A percentile compares a stretch with the other conserved stretches of the same genome.
phyloP scores from a whole-genome alignment of 2,888 invertebrate species.

The Noctuana brunneofusca region DNA sequence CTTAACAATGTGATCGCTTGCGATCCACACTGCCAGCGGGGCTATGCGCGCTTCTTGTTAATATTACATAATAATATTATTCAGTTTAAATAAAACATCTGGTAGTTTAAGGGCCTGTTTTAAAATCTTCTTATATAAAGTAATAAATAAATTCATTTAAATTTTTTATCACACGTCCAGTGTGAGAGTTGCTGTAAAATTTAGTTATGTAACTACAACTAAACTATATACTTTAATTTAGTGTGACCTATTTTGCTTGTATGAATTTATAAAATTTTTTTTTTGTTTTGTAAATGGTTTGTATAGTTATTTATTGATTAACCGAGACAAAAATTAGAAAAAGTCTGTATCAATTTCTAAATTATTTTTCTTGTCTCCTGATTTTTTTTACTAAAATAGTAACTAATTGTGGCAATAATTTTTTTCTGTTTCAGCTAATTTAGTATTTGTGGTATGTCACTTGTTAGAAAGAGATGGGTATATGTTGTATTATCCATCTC shows the following conservation, averaged over 20 bases:
- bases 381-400: conserved; percentile 2
- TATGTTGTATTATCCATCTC: background rate
- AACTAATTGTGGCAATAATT: background rate
- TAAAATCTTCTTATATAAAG: no score
- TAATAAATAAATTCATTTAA: no score
- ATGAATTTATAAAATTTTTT: conserved; percentile 20
- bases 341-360: conserved; percentile 22
- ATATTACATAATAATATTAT: no score
- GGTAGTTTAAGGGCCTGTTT: no score
- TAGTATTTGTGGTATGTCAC: conserved; percentile 6
- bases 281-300: conserved; percentile 12
- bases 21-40: no score
- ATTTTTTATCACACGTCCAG: no score
- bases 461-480: background rate
- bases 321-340: conserved; percentile 4
- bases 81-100: no score
- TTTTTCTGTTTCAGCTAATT: conserved; percentile 26
- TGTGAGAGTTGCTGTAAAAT: background rate
- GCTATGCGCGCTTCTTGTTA: no score
- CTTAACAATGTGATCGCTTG: no score
- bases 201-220: background rate
- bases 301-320: conserved; percentile 14
- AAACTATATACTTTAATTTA: conserved; percentile 7
- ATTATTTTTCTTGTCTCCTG: conserved; percentile 13
- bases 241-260: conserved; percentile 24